These are phyloP conservation scores for Microcebus griseorufus DNA, from an alignment of 2,113 vertebrate genomes.

Conservation along the genomic window DNA sequence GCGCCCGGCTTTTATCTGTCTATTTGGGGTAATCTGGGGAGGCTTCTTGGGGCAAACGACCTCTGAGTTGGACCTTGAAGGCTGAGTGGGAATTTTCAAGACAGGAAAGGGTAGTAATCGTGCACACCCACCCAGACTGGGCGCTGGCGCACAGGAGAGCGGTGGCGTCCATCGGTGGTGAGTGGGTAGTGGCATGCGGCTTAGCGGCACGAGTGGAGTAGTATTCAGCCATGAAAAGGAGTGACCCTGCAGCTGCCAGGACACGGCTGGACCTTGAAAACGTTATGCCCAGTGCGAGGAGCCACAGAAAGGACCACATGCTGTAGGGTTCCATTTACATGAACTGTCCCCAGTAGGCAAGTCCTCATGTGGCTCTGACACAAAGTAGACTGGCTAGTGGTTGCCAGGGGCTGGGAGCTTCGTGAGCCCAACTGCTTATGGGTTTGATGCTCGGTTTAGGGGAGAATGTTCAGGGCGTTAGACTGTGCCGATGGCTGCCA, in stretches of 20 bases:
- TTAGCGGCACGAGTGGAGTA: fast-evolving
- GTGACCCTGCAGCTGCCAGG: fast-evolving
- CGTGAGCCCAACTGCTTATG: fast-evolving
- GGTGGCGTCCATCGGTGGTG: fast-evolving
- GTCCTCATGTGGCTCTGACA: neutral
- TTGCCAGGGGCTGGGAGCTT: neutral
- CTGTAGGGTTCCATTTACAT: neutral
- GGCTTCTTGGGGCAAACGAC: neutral
- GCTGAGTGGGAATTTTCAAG: neutral
- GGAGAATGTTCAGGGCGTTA: neutral
- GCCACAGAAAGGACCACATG: neutral
- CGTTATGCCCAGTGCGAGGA: neutral
- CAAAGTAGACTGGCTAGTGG: neutral
- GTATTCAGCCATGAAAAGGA: neutral
- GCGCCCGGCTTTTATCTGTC: too few species aligned
- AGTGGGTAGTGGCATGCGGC: fast-evolving
- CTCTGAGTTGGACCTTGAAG: neutral
- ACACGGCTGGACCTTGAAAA: neutral
- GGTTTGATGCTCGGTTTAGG: neutral
- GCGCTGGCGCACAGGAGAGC: neutral
- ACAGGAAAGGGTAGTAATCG: neutral
- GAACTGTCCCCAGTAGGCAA: neutral
- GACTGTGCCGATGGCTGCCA: neutral
- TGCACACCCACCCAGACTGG: neutral
- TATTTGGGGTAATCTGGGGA: neutral